phyloP scores from a whole-genome alignment of 2,888 invertebrate species.

The Mylabris sibirica region DNA sequence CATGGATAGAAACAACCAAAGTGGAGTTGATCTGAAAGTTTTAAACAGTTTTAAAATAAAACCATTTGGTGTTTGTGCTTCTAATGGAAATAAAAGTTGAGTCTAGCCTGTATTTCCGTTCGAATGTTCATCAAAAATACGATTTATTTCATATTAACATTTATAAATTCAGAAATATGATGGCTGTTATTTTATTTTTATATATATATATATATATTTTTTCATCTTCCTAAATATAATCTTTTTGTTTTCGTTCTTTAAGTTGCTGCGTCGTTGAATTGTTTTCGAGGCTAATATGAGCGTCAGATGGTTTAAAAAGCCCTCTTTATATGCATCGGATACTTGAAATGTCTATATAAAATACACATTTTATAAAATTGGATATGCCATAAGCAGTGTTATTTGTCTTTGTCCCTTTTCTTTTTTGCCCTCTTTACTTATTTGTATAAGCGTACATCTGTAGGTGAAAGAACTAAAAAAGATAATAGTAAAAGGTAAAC shows the following conservation, averaged over 20 bases:
- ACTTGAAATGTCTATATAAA: slow-evolving; percentile 39
- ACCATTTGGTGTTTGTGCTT: not conserved
- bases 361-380: slow-evolving; percentile 40
- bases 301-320: slow-evolving; percentile 40
- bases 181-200: not conserved
- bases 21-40: not conserved
- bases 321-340: slow-evolving; percentile 39
- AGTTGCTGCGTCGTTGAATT: slow-evolving; percentile 17
- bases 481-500: not conserved
- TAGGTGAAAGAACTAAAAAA: not conserved
- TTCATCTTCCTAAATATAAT: not conserved
- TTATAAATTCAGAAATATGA: not conserved
- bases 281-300: slow-evolving; percentile 30
- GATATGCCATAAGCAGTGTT: slow-evolving; percentile 12
- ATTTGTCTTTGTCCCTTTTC: not conserved
- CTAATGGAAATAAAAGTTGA: not conserved
- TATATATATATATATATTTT: not conserved
- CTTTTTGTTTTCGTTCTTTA: not conserved
- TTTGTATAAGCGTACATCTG: not conserved
- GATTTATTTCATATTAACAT: not conserved
- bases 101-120: not conserved
- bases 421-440: no score
- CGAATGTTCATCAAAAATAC: not conserved
- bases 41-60: not conserved
- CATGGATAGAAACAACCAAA: not conserved